Percentiles rank a stretch among this genome's conserved stretches.
Evolutionary conservation across 2,797 vertebrate genomes (phyloP).

Genomic region (Anomalospiza imberbis): DNA sequence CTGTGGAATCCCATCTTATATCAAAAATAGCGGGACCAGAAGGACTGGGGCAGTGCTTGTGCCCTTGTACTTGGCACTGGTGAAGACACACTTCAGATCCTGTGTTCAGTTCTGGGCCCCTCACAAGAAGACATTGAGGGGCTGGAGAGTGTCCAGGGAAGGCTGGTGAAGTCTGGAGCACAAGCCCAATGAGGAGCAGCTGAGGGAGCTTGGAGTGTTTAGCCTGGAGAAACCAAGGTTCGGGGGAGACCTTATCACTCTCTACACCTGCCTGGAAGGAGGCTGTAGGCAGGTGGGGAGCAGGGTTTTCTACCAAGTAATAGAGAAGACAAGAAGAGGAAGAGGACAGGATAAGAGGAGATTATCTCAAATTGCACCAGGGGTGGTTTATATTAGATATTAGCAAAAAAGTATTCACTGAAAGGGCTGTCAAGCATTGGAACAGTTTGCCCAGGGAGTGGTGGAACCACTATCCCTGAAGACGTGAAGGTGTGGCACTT

Average conservation of each 20-base stretch:
- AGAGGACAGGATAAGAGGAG: not conserved
- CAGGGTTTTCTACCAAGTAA: not conserved
- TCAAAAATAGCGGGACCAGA: not conserved
- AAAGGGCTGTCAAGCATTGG: not conserved
- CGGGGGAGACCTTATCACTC: not conserved
- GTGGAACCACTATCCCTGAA: not conserved
- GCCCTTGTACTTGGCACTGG: not conserved
- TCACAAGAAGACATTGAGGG: not conserved
- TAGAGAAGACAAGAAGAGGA: not conserved
- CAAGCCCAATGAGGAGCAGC: rapidly evolving
- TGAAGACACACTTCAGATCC: not conserved
- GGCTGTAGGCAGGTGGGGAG: not conserved
- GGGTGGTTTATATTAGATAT: not conserved
- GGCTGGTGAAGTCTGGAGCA: not conserved
- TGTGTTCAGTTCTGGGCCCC: not conserved
- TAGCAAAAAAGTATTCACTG: not conserved
- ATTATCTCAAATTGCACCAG: not conserved
- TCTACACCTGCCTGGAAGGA: not conserved
- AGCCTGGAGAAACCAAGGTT: not conserved
- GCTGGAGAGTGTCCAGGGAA: not conserved
- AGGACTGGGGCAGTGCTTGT: not conserved
- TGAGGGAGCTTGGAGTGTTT: not conserved
- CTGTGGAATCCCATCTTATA: not conserved
- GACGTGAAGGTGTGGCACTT: rapidly evolving
- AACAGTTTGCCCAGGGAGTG: not conserved